A percentile compares a stretch with the other conserved stretches of the same genome.
Evolutionary conservation across 2,888 invertebrate species (phyloP).

Genomic region (Spilarctia lutea): DNA sequence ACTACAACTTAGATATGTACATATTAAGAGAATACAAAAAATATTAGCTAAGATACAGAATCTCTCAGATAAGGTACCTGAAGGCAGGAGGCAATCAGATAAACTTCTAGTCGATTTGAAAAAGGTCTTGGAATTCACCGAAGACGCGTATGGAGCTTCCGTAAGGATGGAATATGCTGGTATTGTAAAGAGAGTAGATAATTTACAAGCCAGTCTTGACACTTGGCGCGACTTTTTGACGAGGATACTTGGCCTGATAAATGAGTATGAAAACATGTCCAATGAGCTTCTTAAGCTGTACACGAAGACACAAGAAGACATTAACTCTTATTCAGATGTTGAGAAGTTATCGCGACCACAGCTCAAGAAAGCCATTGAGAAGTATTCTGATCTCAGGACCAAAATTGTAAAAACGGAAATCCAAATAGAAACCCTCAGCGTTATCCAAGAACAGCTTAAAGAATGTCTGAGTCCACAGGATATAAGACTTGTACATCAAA

Average conservation of each 20-base stretch:
- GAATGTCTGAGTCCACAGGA: conserved; percentile 95
- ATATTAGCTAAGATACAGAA: conserved; percentile 89
- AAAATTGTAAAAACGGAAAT: conserved; percentile 86
- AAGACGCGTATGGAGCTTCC: conserved; percentile 92
- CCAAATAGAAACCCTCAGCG: conserved; percentile 90
- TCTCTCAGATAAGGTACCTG: conserved; percentile 89
- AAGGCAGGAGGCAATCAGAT: conserved; percentile 89
- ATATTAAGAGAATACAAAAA: conserved; percentile 91
- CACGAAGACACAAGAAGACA: conserved; percentile 87
- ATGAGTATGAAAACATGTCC: conserved; percentile 88
- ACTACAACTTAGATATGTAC: conserved; percentile 93
- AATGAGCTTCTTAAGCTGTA: conserved; percentile 87
- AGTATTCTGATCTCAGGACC: conserved; percentile 87
- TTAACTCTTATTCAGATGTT: conserved; percentile 86
- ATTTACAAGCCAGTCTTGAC: conserved; percentile 92
- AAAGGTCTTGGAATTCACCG: conserved; percentile 89
- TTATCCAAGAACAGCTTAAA: conserved; percentile 93
- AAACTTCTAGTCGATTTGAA: conserved; percentile 89
- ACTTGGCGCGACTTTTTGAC: conserved; percentile 93
- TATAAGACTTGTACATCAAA: conserved; percentile 92
- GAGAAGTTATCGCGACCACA: conserved; percentile 87
- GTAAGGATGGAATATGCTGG: conserved; percentile 94
- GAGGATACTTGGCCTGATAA: conserved; percentile 88
- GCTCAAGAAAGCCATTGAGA: conserved; percentile 88
- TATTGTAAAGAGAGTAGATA: conserved; percentile 91